Evolutionary conservation across 2,888 invertebrate genomes (phyloP).

Genomic region (Stegana nigrithorax): DNA sequence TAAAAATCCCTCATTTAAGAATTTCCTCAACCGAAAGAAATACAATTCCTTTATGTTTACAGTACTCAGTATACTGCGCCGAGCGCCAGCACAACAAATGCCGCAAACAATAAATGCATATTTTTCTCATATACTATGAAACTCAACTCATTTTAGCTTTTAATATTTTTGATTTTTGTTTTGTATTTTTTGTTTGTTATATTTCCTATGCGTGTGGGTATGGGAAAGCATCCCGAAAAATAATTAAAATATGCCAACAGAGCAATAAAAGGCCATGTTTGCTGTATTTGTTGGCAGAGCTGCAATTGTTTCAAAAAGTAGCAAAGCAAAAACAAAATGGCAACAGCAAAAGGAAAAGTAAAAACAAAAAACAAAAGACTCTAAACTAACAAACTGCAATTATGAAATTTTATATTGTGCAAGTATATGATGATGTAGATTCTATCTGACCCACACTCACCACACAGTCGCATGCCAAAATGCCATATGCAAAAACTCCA

Average conservation of each 20-base stretch:
- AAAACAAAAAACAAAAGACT: background rate
- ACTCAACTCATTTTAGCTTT: conserved; percentile 2
- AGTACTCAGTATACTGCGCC: background rate
- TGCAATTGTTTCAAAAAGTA: conserved; percentile 7
- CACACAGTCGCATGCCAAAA: no score
- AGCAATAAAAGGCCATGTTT: conserved; percentile 17
- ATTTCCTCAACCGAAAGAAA: conserved; percentile 4
- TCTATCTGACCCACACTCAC: no score
- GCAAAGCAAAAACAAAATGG: conserved; percentile 21
- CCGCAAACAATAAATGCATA: conserved; percentile 13
- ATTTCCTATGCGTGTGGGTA: background rate
- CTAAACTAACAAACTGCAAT: conserved; percentile 43
- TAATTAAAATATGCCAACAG: conserved; percentile 17
- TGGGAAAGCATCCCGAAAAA: conserved; percentile 16
- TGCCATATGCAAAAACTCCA: no score
- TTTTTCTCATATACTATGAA: background rate
- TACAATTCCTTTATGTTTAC: background rate
- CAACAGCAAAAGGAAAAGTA: background rate
- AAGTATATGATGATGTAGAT: conserved; percentile 9
- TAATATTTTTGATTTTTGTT: no score
- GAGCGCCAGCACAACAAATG: background rate
- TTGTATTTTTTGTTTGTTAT: no score
- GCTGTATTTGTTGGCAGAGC: background rate
- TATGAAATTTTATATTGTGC: conserved; percentile 57
- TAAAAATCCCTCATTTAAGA: background rate